Base-by-base conservation (phyloP, 2,797 vertebrate genomes). In the Oreonectes daqikongensis region DNA sequence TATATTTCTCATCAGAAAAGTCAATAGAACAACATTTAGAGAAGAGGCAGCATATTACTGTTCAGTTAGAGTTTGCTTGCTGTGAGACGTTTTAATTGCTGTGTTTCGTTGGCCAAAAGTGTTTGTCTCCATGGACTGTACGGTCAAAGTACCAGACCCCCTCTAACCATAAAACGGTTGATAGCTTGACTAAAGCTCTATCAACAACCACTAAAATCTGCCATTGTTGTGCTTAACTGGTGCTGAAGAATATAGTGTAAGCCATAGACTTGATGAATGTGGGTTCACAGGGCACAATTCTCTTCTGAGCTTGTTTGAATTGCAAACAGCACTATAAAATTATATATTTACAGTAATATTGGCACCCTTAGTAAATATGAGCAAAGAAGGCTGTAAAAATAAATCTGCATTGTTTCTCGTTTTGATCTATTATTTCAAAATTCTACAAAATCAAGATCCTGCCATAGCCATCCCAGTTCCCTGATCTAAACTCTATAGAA, bases 1-100 rank as follows among this genome's bases (percentile, higher is more conserved):
- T 50, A 50, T 50, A 50, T 63, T 48, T 50, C 28, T 61, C 46
- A 48, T 63, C n/a, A 72, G 42, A 48, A 32, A 28, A 7, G 26
- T 63, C 57, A 72, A 63, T 35, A 61, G 20, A 20, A 24, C 28
- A 46, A 0, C 1, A 18, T 50, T 72, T 42, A 9, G 1, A 3
- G 12, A 26, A 24, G 38, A 12, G 53, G 20, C 1, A 0, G 6
- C n/a, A 61, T 22, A 15, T 14, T 26, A 20, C 14, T 59, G 18
- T 18, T 44, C 6, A 71, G 8, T 59, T 44, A 59, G 69, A 59
- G 24, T 17, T 30, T 59, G 38, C 14, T 44, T 71, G 26, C 18
- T 22, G 5, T 44, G 2, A 24, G 11, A 40, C 18, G 50, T 38
- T 69, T 26, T 44, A 70, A 57, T 70, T 70, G 17, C 4, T 40